Evolutionary conservation across 2,113 vertebrate genomes (phyloP).

Genomic region (Callipepla squamata): DNA sequence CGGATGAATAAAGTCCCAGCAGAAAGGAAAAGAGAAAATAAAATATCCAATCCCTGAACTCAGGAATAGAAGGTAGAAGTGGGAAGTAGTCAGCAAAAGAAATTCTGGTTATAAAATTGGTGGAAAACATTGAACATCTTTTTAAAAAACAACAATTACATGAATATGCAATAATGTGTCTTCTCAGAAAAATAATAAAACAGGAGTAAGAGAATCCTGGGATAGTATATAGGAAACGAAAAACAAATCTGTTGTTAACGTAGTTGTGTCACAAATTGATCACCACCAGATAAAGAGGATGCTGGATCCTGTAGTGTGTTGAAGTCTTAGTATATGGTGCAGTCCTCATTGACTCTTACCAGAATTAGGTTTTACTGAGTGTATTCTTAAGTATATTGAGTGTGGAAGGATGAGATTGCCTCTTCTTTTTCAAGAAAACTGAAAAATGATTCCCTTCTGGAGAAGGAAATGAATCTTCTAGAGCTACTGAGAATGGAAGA

Average conservation of each 20-base stretch:
- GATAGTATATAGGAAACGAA: background rate
- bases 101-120: background rate
- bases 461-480: background rate
- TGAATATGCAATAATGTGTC: background rate
- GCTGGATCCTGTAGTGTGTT: background rate
- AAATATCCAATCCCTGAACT: background rate
- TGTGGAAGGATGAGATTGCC: background rate
- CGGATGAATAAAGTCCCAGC: background rate
- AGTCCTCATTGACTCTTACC: background rate
- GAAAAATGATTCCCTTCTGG: background rate
- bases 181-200: background rate
- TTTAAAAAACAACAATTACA: background rate
- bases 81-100: slow-evolving; percentile 1
- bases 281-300: background rate
- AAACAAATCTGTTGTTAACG: background rate
- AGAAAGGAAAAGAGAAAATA: slow-evolving; percentile 15
- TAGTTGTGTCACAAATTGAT: background rate
- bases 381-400: background rate
- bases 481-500: background rate
- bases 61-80: background rate
- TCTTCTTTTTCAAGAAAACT: background rate
- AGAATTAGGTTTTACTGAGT: background rate
- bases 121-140: background rate
- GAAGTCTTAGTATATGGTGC: background rate
- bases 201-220: background rate